phyloP scores from a whole-genome alignment of 2,888 invertebrate genomes.

The Acanthosepion esculentum region DNA sequence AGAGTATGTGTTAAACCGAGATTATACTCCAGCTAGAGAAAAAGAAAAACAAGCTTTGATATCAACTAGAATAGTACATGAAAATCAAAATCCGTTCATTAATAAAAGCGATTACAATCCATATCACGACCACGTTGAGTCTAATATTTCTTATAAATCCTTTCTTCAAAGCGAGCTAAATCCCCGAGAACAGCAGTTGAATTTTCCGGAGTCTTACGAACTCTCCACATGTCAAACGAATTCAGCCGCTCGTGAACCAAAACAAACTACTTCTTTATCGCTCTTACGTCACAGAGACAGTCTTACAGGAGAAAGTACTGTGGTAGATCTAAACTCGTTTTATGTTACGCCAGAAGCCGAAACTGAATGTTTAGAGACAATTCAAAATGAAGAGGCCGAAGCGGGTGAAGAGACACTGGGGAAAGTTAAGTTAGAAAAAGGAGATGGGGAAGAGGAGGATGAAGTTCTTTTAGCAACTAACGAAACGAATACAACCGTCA shows the following conservation, averaged over 20 bases:
- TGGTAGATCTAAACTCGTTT: background rate
- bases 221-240: background rate
- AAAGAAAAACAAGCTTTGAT: background rate
- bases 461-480: background rate
- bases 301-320: background rate
- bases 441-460: background rate
- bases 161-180: background rate
- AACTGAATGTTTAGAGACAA: background rate
- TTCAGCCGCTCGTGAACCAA: background rate
- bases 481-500: constrained; percentile 47
- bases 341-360: constrained; percentile 21
- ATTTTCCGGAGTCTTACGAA: background rate
- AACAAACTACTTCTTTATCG: background rate
- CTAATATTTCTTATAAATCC: background rate
- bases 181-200: background rate
- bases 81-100: background rate
- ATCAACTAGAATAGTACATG: background rate
- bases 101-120: background rate
- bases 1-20: constrained; percentile 52
- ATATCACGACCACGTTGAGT: background rate
- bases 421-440: background rate
- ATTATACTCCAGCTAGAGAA: background rate
- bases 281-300: constrained; percentile 10
- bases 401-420: background rate
- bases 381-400: background rate